Conservation (phyloP, 1,140 invertebrate genomes). For the Macrobrachium rosenbergii region DNA sequence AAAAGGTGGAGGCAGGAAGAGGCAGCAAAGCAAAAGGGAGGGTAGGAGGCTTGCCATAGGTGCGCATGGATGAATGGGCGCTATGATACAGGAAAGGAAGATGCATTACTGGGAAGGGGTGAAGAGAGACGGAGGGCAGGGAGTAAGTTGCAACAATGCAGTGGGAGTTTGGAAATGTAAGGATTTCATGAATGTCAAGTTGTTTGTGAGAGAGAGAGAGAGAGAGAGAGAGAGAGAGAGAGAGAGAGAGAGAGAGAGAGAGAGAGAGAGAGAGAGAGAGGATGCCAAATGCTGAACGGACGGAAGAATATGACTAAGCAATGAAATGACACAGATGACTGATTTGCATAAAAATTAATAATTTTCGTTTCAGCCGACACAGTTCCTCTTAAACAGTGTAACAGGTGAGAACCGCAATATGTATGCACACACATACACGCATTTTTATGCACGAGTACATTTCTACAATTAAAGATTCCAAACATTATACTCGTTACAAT, state of each 20-base stretch:
- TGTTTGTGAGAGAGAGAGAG: background rate
- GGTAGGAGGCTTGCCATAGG: too few relatives aligned
- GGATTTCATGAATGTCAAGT: background rate
- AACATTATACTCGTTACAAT: too few relatives aligned
- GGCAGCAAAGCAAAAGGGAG: background rate
- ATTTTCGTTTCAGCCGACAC: background rate
- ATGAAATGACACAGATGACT: background rate
- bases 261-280: background rate
- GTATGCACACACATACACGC: too few relatives aligned
- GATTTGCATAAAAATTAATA: background rate
- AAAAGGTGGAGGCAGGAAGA: too few relatives aligned
- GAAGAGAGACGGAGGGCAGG: too few relatives aligned
- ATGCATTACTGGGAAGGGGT: background rate
- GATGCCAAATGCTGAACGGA: background rate
- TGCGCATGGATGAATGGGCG: background rate
- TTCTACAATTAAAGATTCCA: too few relatives aligned
- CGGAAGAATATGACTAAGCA: background rate
- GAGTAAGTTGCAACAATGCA: too few relatives aligned
- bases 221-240: background rate
- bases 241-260: background rate
- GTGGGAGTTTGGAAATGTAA: background rate
- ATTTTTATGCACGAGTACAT: too few relatives aligned
- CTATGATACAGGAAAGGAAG: background rate
- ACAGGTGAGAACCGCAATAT: too few relatives aligned
- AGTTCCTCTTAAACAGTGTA: background rate